Percentiles rank a stretch among this genome's conserved stretches.
These are phyloP conservation scores for Mustela lutreola DNA, from an alignment of 2,113 vertebrate genomes.

Conservation along the genomic window DNA sequence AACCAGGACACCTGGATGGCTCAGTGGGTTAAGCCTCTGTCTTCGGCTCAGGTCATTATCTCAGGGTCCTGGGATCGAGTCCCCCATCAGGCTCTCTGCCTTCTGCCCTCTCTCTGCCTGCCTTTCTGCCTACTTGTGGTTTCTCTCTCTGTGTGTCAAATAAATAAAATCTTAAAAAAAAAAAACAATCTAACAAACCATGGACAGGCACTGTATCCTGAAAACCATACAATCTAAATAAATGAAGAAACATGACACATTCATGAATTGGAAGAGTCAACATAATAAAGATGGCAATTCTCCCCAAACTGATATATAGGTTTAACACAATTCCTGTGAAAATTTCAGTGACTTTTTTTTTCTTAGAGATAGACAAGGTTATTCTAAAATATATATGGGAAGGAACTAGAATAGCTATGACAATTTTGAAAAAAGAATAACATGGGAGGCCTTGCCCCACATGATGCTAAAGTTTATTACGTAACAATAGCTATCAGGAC, in stretches of 20 bases:
- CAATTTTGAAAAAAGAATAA: slow-evolving; percentile 54
- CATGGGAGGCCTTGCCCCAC: neutral
- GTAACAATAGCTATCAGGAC: neutral
- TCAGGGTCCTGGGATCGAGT: too few species aligned
- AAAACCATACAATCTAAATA: slow-evolving; percentile 51
- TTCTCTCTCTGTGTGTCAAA: too few species aligned
- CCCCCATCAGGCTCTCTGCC: too few species aligned
- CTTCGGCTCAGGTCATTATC: too few species aligned
- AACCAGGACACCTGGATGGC: too few species aligned
- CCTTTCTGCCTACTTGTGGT: too few species aligned
- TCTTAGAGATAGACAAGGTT: neutral
- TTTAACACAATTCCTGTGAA: slow-evolving; percentile 43
- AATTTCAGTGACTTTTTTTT: neutral
- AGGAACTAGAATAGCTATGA: neutral
- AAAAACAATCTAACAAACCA: slow-evolving; percentile 7
- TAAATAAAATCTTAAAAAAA: too few species aligned
- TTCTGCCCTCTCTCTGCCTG: too few species aligned
- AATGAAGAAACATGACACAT: neutral
- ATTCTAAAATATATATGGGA: slow-evolving; percentile 42
- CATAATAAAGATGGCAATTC: slow-evolving; percentile 6
- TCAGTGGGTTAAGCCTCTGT: too few species aligned
- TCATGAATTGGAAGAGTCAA: neutral
- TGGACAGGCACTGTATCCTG: neutral
- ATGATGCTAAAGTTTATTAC: neutral
- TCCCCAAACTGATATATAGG: neutral